Evolutionary conservation across 2,797 vertebrate species (phyloP).

Genomic region (Micrastur ruficollis): DNA sequence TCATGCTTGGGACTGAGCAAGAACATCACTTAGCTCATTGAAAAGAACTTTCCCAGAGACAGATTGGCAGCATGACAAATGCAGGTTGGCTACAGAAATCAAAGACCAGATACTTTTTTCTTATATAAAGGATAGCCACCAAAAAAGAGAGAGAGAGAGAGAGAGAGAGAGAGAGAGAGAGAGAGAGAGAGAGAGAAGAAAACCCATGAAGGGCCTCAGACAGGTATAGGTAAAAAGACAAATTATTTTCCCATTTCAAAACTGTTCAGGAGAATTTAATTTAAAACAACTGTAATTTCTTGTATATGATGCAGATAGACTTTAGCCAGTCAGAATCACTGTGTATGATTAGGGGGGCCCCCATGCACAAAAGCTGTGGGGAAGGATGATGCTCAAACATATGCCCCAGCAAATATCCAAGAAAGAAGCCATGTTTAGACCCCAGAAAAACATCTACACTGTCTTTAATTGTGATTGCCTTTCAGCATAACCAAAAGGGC

Average conservation of each 20-base stretch:
- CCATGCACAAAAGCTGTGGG: neutral
- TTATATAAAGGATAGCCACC: neutral
- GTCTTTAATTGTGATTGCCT: neutral
- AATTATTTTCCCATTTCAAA: neutral
- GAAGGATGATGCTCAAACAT: slow-evolving; percentile 14
- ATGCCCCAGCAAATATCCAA: slow-evolving; percentile 1
- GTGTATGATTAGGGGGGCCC: neutral
- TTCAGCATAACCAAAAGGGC: neutral
- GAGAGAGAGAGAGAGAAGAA: neutral
- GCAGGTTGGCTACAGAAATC: neutral
- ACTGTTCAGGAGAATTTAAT: neutral
- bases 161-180: neutral
- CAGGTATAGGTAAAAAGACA: neutral
- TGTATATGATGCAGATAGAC: neutral
- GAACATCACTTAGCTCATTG: neutral
- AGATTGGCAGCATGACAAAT: slow-evolving; percentile 34
- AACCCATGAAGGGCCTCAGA: neutral
- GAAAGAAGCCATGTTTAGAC: neutral
- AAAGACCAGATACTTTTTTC: neutral
- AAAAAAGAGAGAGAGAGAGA: neutral
- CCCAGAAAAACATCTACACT: neutral
- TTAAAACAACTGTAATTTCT: neutral
- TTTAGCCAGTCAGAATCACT: neutral
- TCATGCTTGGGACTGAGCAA: slow-evolving; percentile 8
- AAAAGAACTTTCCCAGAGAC: slow-evolving; percentile 42